These are phyloP conservation scores for Eumeta japonica DNA, from an alignment of 1,140 invertebrate species.

Conservation along the genomic window DNA sequence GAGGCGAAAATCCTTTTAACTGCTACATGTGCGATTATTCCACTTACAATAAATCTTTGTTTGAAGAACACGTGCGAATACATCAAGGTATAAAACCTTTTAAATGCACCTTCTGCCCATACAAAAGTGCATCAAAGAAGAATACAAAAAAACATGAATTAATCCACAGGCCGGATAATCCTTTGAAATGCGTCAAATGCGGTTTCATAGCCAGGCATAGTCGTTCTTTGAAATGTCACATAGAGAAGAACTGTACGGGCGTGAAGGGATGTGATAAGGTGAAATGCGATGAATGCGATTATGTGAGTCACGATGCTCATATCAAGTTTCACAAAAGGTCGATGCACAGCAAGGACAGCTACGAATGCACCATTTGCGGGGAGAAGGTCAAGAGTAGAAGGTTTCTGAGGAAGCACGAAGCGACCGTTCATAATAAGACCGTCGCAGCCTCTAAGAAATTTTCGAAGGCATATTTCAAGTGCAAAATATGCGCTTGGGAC, in stretches of 20 bases:
- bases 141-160: constrained; percentile 39
- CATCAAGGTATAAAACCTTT: constrained; percentile 42
- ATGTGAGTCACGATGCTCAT: too few relatives aligned
- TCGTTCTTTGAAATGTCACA: constrained; percentile 18
- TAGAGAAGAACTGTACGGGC: constrained; percentile 13
- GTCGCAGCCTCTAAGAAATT: too few relatives aligned
- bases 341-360: too few relatives aligned
- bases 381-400: neutral
- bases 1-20: constrained; percentile 35
- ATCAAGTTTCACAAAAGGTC: too few relatives aligned
- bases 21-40: constrained; percentile 44
- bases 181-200: constrained; percentile 28
- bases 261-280: too few relatives aligned
- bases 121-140: constrained; percentile 38
- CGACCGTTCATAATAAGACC: too few relatives aligned
- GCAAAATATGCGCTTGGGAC: constrained; percentile 24
- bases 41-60: constrained; percentile 31
- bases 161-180: constrained; percentile 34
- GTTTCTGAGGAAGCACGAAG: neutral
- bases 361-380: too few relatives aligned
- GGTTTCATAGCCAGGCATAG: constrained; percentile 27
- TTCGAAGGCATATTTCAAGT: constrained; percentile 17
- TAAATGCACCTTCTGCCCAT: constrained; percentile 31
- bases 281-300: too few relatives aligned
- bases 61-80: constrained; percentile 35